Evolutionary conservation across 2,888 invertebrate genomes (phyloP).

Genomic region (Pristionchus exspectatus): DNA sequence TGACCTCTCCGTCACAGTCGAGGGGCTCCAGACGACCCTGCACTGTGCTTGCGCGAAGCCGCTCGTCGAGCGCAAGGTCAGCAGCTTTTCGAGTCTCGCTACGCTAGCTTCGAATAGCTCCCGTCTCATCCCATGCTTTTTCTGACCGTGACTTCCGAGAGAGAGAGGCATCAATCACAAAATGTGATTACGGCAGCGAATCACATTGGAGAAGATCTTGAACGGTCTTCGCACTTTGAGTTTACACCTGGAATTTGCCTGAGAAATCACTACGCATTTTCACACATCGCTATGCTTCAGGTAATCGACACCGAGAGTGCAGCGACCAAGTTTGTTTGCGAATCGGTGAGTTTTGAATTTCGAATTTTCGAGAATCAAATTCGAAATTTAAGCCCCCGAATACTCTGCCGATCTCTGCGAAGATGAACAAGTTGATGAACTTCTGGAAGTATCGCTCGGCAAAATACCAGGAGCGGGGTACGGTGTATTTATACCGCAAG

Average conservation of each 20-base stretch:
- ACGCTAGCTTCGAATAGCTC: background rate
- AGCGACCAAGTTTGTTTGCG: slow-evolving; percentile 27
- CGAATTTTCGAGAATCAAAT: background rate
- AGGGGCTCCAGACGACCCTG: slow-evolving; percentile 62
- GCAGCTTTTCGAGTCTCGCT: background rate
- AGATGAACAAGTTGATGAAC: slow-evolving; percentile 35
- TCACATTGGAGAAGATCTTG: background rate
- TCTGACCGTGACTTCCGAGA: background rate
- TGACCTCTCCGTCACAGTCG: slow-evolving; percentile 62
- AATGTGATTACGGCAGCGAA: background rate
- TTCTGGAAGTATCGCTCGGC: slow-evolving; percentile 31
- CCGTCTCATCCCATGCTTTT: background rate
- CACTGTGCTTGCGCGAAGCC: slow-evolving; percentile 62
- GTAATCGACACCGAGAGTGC: background rate
- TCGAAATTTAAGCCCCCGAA: background rate
- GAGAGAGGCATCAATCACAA: no score
- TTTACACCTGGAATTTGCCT: background rate
- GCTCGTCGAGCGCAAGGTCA: slow-evolving; percentile 47
- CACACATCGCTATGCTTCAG: background rate
- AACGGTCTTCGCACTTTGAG: background rate
- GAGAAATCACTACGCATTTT: background rate
- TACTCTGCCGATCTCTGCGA: background rate
- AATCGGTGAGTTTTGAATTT: background rate
- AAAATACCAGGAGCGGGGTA: slow-evolving; percentile 32
- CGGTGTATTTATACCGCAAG: background rate